These are phyloP conservation scores for Craniophora ligustri DNA, from an alignment of 2,888 invertebrate genomes.

Conservation along the genomic window DNA sequence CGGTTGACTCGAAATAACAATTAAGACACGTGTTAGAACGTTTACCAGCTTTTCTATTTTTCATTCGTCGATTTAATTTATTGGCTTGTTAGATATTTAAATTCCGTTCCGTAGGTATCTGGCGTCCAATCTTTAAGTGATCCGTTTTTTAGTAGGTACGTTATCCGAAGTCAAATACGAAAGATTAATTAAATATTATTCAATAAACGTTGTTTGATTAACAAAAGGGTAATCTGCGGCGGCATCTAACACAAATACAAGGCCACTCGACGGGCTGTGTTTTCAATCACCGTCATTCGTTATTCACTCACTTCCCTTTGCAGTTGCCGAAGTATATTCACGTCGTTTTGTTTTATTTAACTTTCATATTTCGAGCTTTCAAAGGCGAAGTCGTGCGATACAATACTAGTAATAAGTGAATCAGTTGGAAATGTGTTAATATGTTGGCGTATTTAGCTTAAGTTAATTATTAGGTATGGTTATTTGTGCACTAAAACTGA, in stretches of 20 bases:
- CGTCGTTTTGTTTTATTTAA: conserved; percentile 84
- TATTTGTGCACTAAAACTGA: conserved; percentile 30
- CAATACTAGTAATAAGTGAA: conserved; percentile 78
- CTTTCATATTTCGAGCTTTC: conserved; percentile 84
- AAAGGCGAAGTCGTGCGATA: conserved; percentile 72
- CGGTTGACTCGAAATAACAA: conserved; percentile 66
- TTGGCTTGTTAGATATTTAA: conserved; percentile 50
- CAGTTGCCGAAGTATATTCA: conserved; percentile 82
- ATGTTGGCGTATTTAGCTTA: conserved; percentile 67
- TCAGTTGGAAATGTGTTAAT: conserved; percentile 72
- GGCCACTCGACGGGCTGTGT: conserved; percentile 80
- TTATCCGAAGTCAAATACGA: conserved; percentile 79
- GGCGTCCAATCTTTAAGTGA: conserved; percentile 57
- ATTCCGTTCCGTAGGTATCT: conserved; percentile 49
- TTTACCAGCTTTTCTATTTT: conserved; percentile 52
- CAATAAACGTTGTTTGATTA: conserved; percentile 86
- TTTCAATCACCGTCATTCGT: conserved; percentile 87
- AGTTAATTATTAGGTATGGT: conserved; percentile 60
- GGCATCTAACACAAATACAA: conserved; percentile 87
- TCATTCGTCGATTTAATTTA: conserved; percentile 34
- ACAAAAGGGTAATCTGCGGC: conserved; percentile 86
- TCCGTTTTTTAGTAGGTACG: conserved; percentile 58
- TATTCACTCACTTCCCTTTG: conserved; percentile 87
- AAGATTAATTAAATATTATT: conserved; percentile 87
- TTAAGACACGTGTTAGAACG: conserved; percentile 60